A percentile compares a stretch with the other conserved stretches of the same genome.
Conservation (phyloP, 1,140 invertebrate genomes). For the Hydropsyche tenuis region DNA sequence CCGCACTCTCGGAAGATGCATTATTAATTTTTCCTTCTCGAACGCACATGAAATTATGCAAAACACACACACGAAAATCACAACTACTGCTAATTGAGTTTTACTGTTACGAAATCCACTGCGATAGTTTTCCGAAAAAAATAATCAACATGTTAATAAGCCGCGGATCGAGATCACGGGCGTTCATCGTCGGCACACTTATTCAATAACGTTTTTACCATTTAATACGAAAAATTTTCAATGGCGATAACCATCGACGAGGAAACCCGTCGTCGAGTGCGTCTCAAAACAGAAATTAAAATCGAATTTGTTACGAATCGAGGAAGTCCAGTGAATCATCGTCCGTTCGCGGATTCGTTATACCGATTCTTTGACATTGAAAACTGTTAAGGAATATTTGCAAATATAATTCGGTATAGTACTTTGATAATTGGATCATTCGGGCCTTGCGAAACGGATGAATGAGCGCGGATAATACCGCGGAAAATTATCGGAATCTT, state of each 20-base stretch:
- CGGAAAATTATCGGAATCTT: background rate
- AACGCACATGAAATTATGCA: too few species aligned
- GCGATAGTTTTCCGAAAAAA: background rate
- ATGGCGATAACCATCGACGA: constrained; percentile 11
- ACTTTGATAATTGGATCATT: background rate
- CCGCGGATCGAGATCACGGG: constrained; percentile 19
- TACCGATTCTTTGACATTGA: background rate
- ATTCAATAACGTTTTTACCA: constrained; percentile 8
- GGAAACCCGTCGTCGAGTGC: background rate
- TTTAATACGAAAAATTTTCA: background rate
- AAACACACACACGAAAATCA: too few species aligned
- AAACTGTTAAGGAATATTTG: background rate
- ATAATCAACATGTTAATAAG: background rate
- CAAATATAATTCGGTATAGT: background rate
- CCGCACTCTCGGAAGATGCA: too few species aligned
- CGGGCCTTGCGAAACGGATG: background rate
- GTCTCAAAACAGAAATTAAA: background rate
- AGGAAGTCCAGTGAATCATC: too few species aligned
- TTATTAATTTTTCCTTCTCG: too few species aligned
- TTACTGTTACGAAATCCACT: too few species aligned
- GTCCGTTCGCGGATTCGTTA: too few species aligned
- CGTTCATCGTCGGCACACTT: constrained; percentile 24
- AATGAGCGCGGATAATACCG: background rate
- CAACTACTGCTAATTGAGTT: too few species aligned
- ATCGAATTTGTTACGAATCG: too few species aligned